Conservation (phyloP, 2,888 invertebrate genomes). For the Aporophyla lueneburgensis region DNA sequence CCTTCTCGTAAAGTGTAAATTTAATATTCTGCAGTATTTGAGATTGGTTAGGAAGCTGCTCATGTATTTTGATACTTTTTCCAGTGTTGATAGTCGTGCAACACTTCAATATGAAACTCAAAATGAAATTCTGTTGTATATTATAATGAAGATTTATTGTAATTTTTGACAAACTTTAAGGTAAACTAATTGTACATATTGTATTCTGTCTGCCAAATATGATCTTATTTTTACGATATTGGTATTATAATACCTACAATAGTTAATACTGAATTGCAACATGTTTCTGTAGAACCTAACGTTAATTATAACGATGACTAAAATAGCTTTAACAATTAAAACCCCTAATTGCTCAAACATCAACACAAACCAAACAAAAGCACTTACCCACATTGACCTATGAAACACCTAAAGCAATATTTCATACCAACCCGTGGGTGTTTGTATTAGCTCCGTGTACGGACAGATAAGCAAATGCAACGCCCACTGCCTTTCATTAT, state of each 20-base stretch:
- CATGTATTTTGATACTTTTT: background rate
- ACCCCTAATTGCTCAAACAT: constrained; percentile 39
- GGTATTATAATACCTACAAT: background rate
- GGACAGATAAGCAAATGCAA: constrained; percentile 67
- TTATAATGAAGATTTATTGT: background rate
- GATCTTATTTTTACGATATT: background rate
- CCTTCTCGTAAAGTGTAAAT: background rate
- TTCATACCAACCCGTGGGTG: constrained; percentile 65
- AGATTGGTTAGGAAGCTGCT: background rate
- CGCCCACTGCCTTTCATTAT: constrained; percentile 69
- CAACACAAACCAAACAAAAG: constrained; percentile 43
- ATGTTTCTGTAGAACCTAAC: background rate
- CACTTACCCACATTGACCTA: constrained; percentile 51
- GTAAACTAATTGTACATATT: background rate
- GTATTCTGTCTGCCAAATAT: background rate
- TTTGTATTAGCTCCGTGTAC: constrained; percentile 63
- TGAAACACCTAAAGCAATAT: constrained; percentile 58
- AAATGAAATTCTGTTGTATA: background rate
- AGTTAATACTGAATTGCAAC: background rate
- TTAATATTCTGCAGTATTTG: background rate
- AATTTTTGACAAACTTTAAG: background rate
- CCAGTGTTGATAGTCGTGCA: no score
- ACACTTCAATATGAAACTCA: background rate
- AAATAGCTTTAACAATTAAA: constrained; percentile 10
- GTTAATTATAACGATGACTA: background rate